Base-by-base conservation (phyloP, 2,888 invertebrate genomes). In the Rhynchonema sp. region DNA sequence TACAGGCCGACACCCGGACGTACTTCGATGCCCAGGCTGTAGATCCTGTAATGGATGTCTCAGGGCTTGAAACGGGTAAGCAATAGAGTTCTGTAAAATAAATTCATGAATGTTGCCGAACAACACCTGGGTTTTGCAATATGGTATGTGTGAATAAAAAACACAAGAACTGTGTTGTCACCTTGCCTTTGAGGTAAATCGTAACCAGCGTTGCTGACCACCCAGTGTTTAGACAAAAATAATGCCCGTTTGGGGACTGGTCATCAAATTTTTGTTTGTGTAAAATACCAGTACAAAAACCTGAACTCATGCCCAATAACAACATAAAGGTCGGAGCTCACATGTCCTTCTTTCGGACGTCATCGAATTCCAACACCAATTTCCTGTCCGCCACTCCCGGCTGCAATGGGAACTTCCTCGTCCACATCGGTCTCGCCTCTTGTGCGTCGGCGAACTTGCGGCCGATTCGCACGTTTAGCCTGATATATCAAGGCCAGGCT, bases 1-100 rank as follows among this genome's bases (percentile, higher is more conserved):
- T 94, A 91, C 67, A 86, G 81, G 49, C 90, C 91, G 67, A 86
- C 82, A 0, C 92, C 94, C 55, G 83, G 81, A 61, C 87, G 81
- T 59, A 91, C 85, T 70, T 87, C 84, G 64, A 96, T 85, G 61
- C 94, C 94, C 69, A 94, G 84, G 60, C 85, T 80, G 75, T 83
- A 86, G 61, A 86, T 84, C 65, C 82, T 75, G 62, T 1, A 65
- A 61, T 62, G 55, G 63, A 38, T 13, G 17, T 38, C 6, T 38
- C n/a, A 38, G 38, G 9, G 38, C 38, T 6, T 38, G 38, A 38
- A 38, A 38, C 17, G 38, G 6, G 38, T 13, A 38, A 38, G n/a
- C n/a, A n/a, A n/a, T n/a, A n/a, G n/a, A n/a, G n/a, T n/a, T n/a
- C n/a, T n/a, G n/a, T n/a, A n/a, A n/a, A n/a, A n/a, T n/a, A n/a